Evolutionary conservation across 2,797 vertebrate genomes (phyloP).

Genomic region (Spinus pinus): DNA sequence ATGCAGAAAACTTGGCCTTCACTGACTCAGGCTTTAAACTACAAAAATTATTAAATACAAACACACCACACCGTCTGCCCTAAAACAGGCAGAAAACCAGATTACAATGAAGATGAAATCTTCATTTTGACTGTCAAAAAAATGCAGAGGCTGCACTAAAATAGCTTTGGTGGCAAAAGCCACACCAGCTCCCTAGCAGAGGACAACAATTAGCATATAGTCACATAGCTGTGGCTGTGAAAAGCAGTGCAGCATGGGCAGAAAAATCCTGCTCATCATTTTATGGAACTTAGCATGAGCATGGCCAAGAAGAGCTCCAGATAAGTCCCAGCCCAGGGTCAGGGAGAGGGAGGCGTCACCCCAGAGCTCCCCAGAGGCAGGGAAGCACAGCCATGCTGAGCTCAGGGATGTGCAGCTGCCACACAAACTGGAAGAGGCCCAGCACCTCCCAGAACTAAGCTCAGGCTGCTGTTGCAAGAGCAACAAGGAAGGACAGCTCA

Average conservation of each 20-base stretch:
- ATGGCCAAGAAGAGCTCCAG: slow-evolving; percentile 26
- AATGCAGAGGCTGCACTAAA: slow-evolving; percentile 46
- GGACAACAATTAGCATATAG: slow-evolving; percentile 43
- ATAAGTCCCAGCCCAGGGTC: background rate
- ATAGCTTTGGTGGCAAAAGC: slow-evolving; percentile 60
- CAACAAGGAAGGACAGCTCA: background rate
- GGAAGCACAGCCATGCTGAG: background rate
- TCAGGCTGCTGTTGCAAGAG: background rate
- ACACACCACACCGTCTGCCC: background rate
- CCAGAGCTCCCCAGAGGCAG: background rate
- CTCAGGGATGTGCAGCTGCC: background rate
- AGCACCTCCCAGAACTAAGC: background rate
- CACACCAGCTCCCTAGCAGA: slow-evolving; percentile 17
- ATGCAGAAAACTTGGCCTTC: background rate
- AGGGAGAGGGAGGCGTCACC: background rate
- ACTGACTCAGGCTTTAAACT: slow-evolving; percentile 6
- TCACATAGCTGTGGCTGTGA: background rate
- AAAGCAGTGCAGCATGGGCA: background rate
- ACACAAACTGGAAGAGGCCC: background rate
- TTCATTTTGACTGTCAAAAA: slow-evolving; percentile 56
- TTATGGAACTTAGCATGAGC: background rate
- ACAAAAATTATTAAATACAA: slow-evolving; percentile 19
- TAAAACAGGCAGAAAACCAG: slow-evolving; percentile 33
- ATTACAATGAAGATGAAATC: slow-evolving; percentile 32
- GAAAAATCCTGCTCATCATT: slow-evolving; percentile 16